phyloP scores from a whole-genome alignment of 2,888 invertebrate genomes.

The Cremastinae sp. region DNA sequence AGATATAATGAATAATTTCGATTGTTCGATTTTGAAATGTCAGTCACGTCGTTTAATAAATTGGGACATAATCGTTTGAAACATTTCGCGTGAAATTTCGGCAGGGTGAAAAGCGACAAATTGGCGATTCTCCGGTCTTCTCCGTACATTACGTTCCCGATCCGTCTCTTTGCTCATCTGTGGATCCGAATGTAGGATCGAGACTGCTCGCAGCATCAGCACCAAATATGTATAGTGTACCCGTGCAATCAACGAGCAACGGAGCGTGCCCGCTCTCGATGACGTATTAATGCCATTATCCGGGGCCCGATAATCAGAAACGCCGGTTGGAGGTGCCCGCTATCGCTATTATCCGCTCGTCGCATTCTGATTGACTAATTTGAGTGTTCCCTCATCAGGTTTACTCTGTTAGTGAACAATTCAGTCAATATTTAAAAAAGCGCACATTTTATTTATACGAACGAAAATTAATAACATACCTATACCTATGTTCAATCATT shows the following conservation, averaged over 20 bases:
- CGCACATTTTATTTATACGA: too few species aligned
- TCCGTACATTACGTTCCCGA: too few species aligned
- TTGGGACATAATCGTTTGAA: slow-evolving; percentile 10
- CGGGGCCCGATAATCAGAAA: slow-evolving; percentile 70
- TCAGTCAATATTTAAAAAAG: too few species aligned
- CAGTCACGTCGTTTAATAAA: too few species aligned
- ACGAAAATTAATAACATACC: too few species aligned
- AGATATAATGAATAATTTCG: too few species aligned
- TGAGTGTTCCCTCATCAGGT: slow-evolving; percentile 66
- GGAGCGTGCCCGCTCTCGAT: slow-evolving; percentile 72
- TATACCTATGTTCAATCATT: too few species aligned
- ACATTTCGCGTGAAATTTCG: slow-evolving; percentile 13
- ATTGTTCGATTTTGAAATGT: too few species aligned
- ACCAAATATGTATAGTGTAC: slow-evolving; percentile 13
- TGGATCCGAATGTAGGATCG: not conserved
- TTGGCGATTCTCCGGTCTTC: slow-evolving; percentile 15
- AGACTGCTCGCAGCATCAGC: slow-evolving; percentile 37
- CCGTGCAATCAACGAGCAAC: slow-evolving; percentile 73
- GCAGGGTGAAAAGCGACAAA: slow-evolving; percentile 50
- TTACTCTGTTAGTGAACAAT: too few species aligned
- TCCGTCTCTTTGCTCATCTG: too few species aligned
- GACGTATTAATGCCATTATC: slow-evolving; percentile 78
- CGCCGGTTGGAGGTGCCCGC: slow-evolving; percentile 58
- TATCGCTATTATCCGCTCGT: slow-evolving; percentile 73
- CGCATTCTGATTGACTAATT: slow-evolving; percentile 71